These are phyloP conservation scores for Cnemophilus loriae DNA, from an alignment of 2,113 vertebrate species.

Conservation along the genomic window DNA sequence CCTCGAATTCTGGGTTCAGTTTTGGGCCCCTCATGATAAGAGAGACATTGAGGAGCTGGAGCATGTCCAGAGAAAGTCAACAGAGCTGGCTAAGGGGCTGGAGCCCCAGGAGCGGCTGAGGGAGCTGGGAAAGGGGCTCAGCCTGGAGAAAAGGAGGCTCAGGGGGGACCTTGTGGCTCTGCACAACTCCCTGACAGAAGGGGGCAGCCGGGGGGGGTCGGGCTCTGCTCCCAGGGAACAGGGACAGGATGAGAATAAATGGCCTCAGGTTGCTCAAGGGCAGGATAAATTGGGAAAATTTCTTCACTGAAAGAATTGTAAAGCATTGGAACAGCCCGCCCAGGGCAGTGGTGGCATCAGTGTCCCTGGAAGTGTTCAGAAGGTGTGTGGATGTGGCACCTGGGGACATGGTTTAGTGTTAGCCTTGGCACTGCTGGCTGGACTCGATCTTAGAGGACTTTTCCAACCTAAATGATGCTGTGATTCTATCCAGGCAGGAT, in stretches of 20 bases:
- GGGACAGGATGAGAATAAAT: fast-evolving
- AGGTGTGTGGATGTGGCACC: background rate
- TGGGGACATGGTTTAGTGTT: background rate
- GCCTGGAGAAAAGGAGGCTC: background rate
- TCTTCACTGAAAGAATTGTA: background rate
- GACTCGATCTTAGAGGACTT: background rate
- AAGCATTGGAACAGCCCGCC: background rate
- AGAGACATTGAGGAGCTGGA: background rate
- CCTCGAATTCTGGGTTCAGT: background rate
- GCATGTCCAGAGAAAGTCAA: fast-evolving
- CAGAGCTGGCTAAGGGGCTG: background rate
- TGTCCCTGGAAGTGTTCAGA: background rate
- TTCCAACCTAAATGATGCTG: background rate
- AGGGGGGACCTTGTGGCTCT: background rate
- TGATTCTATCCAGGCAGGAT: background rate
- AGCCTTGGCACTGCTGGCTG: background rate
- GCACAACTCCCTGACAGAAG: background rate
- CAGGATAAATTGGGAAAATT: background rate
- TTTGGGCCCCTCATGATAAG: background rate
- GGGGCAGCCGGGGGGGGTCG: fast-evolving
- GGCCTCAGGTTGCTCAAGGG: background rate
- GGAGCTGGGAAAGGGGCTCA: background rate
- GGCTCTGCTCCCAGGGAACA: background rate
- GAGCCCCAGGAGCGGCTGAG: background rate
- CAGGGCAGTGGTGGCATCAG: background rate